These are phyloP conservation scores for Yponomeuta sedellus DNA, from an alignment of 2,888 invertebrate species.

Conservation along the genomic window DNA sequence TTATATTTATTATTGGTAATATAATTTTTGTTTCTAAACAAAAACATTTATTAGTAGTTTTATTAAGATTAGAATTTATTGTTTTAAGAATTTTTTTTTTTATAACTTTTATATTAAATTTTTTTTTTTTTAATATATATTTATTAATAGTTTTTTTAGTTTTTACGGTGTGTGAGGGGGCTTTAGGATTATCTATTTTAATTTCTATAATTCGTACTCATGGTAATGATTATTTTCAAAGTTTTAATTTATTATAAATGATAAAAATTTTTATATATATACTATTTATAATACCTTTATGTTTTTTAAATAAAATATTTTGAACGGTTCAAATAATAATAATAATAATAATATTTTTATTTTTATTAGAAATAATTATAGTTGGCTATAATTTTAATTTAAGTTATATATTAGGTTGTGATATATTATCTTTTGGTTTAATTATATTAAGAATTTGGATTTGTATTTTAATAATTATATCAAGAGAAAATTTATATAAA, in stretches of 20 bases:
- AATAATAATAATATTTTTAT: conserved; percentile 67
- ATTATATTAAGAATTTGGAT: conserved; percentile 78
- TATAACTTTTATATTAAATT: conserved; percentile 61
- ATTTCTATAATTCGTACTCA: conserved; percentile 77
- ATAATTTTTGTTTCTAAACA: conserved; percentile 73
- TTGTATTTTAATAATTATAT: conserved; percentile 75
- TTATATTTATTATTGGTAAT: conserved; percentile 69
- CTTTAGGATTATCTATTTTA: conserved; percentile 79
- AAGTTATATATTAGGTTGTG: conserved; percentile 63
- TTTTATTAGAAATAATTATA: conserved; percentile 54
- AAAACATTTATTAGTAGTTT: conserved; percentile 76
- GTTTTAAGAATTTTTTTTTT: conserved; percentile 74
- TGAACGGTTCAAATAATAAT: conserved; percentile 71
- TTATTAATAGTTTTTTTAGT: conserved; percentile 78
- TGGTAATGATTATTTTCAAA: conserved; percentile 80
- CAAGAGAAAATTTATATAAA: conserved; percentile 68
- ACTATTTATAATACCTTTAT: conserved; percentile 68
- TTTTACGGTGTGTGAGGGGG: conserved; percentile 80
- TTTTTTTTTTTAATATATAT: conserved; percentile 67
- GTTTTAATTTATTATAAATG: conserved; percentile 75
- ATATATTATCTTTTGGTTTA: conserved; percentile 72
- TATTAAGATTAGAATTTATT: conserved; percentile 79
- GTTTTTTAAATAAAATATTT: conserved; percentile 69
- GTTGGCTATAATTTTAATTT: conserved; percentile 49
- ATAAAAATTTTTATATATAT: conserved; percentile 73